These are phyloP conservation scores for Drosophila burlai DNA, from an alignment of 1,140 invertebrate species.

Conservation along the genomic window DNA sequence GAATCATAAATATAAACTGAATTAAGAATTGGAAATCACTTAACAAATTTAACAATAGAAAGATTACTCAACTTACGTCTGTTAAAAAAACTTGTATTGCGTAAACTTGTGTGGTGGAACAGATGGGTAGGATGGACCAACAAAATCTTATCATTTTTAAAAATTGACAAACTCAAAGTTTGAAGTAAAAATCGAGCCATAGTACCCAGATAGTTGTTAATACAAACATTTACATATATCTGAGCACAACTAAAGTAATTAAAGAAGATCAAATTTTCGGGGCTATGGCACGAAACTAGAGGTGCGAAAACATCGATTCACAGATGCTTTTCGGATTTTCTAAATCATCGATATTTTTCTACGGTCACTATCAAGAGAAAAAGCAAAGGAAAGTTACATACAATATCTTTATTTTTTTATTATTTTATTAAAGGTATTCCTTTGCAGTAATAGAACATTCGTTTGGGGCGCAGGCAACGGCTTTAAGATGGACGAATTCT, in stretches of 20 bases:
- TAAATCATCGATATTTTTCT: too few relatives aligned
- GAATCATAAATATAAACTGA: background rate
- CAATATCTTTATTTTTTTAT: too few relatives aligned
- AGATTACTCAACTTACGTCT: slow-evolving; percentile 15
- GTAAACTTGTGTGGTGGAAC: slow-evolving; percentile 2
- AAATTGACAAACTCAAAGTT: background rate
- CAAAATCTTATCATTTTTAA: background rate
- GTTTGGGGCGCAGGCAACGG: too few relatives aligned
- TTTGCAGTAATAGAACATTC: too few relatives aligned
- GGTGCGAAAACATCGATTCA: too few relatives aligned
- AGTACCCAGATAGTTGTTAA: background rate
- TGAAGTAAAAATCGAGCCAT: background rate
- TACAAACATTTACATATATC: background rate
- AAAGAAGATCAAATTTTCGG: too few relatives aligned
- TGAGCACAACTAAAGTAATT: background rate
- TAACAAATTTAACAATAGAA: background rate
- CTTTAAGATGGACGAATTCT: too few relatives aligned
- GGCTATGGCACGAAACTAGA: too few relatives aligned
- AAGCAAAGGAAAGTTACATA: too few relatives aligned
- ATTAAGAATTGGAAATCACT: background rate
- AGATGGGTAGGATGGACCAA: background rate
- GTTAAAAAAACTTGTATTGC: slow-evolving; percentile 36
- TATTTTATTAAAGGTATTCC: too few relatives aligned
- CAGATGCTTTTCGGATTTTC: too few relatives aligned
- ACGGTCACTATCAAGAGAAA: too few relatives aligned